Conservation (phyloP, 2,797 vertebrate species). For the Potorous gilbertii region DNA sequence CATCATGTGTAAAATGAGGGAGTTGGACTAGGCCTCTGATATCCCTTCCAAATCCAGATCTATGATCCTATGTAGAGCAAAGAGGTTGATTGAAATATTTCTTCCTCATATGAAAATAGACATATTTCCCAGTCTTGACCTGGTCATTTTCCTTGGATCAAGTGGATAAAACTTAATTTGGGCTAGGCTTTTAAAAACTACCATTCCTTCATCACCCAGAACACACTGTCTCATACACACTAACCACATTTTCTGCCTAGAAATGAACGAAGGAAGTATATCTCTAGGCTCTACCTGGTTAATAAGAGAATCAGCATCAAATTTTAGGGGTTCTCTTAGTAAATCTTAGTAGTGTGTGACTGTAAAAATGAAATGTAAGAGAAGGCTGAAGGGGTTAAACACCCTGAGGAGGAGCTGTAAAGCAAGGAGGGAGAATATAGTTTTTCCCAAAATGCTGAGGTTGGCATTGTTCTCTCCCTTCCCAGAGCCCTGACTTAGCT, state of each 20-base stretch:
- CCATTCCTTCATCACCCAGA: not conserved
- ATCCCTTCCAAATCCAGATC: not conserved
- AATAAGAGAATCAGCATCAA: not conserved
- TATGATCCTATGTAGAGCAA: not conserved
- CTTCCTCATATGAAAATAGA: not conserved
- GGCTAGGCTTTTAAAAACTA: not conserved
- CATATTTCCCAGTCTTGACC: not conserved
- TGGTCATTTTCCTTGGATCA: not conserved
- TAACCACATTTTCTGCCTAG: not conserved
- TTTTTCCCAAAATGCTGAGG: not conserved
- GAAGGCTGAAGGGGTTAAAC: not conserved
- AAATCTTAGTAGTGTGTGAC: not conserved
- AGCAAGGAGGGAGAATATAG: not conserved
- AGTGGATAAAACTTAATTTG: not conserved
- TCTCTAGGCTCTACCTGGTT: not conserved
- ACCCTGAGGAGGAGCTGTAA: no score
- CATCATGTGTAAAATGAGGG: not conserved
- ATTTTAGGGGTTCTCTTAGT: not conserved
- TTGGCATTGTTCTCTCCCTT: not conserved
- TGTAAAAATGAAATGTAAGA: not conserved
- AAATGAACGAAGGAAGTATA: not conserved
- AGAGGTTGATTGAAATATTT: not conserved
- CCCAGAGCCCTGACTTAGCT: not conserved
- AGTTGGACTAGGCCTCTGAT: not conserved
- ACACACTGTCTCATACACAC: not conserved